Evolutionary conservation across 2,113 vertebrate species (phyloP).

Genomic region (Zootoca vivipara): DNA sequence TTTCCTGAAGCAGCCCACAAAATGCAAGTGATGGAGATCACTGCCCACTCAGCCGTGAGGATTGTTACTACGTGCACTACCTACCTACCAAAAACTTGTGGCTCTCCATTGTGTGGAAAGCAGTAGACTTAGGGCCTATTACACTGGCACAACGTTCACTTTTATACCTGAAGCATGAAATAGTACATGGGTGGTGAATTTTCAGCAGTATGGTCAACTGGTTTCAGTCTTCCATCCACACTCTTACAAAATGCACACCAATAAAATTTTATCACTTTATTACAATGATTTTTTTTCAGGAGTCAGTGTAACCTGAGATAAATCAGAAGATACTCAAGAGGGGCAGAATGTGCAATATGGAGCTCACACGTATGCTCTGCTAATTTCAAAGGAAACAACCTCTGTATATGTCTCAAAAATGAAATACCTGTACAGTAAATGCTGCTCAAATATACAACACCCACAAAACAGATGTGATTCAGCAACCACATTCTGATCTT

Average conservation of each 20-base stretch:
- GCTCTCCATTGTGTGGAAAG: neutral
- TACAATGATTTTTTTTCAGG: neutral
- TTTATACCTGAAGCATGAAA: neutral
- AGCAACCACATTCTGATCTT: neutral
- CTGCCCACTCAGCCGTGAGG: neutral
- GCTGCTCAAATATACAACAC: neutral
- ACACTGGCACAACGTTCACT: neutral
- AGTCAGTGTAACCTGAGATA: neutral
- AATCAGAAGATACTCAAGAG: neutral
- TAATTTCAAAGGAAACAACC: neutral
- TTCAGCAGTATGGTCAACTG: neutral
- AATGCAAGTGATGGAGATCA: neutral
- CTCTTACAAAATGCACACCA: neutral
- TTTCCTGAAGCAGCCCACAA: neutral
- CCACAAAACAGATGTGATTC: neutral
- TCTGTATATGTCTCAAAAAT: neutral
- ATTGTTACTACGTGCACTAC: neutral
- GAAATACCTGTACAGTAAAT: neutral
- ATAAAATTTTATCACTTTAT: neutral
- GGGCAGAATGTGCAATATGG: neutral
- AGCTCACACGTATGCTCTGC: neutral
- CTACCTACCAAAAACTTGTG: too few species aligned
- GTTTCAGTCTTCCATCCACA: neutral
- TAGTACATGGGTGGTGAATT: neutral
- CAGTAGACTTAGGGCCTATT: neutral